Evolutionary conservation across 2,113 vertebrate genomes (phyloP), one percentile per base, ranked within the genome.

Genomic region (Spea multiplicata): DNA sequence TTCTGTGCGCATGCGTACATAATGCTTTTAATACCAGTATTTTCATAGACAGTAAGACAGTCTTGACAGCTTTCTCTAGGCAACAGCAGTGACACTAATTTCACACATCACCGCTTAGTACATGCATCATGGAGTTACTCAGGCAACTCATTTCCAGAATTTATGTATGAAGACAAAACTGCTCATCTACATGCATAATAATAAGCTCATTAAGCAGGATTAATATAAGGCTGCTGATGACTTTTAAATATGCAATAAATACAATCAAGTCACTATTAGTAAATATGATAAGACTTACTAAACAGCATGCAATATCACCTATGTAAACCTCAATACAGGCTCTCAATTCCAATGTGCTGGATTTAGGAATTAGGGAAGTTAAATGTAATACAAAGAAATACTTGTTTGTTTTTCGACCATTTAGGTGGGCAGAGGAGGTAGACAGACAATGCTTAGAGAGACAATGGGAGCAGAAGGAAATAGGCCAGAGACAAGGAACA

Each of bases 131-230:
- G 44, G 12, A 75, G 52, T 67, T 16, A 4, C 4, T 57, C 14
- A n/a, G 48, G 6, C 6, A 17, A 9, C 8, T 76, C 7, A 50
- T 65, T 55, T 53, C 30, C 65, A 67, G 46, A 16, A 45, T 68
- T 68, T 48, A 69, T 55, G 48, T 30, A 69, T 68, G 74, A 45
- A 76, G 59, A 67, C 46, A 10, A 44, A 48, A 48, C 4, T 14
- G 8, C 65, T 66, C 52, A 14, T 6, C 6, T 44, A 53, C 74
- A 47, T 59, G 65, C 66, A 76, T 76, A 13, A 44, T 76, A 76
- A 76, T 76, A 17, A 59, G 44, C 74, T 68, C 12, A 76, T 76
- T 68, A 68, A 65, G 13, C 12, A 55, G 4, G 13, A 75, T 75
- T 75, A 59, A 59, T 59, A 59, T 59, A 59, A 59, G 55, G 55